Percentiles rank a stretch among this genome's conserved stretches.
phyloP scores from a whole-genome alignment of 2,113 vertebrate species.

The Eudyptes chrysolophus region DNA sequence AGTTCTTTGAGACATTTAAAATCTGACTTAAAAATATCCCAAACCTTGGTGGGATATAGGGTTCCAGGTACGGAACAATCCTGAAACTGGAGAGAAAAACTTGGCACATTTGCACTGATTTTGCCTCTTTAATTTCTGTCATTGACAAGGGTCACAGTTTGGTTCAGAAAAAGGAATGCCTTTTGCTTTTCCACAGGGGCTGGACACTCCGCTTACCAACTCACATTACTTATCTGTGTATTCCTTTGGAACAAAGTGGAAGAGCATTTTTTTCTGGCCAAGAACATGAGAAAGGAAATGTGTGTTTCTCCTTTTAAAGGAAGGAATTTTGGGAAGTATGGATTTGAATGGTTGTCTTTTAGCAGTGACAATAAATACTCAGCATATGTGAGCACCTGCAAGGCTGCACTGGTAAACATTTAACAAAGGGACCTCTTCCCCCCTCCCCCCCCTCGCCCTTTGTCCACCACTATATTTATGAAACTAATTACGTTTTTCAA shows the following conservation, averaged over 20 bases:
- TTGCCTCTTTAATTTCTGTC: background rate
- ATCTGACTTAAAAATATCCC: background rate
- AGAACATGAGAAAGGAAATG: background rate
- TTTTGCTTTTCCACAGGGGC: background rate
- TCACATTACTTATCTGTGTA: background rate
- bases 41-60: background rate
- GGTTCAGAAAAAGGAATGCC: background rate
- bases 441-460: background rate
- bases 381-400: background rate
- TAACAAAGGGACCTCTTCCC: background rate
- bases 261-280: background rate
- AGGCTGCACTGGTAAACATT: background rate
- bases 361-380: background rate
- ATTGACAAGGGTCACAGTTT: background rate
- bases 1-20: background rate
- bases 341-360: background rate
- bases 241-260: background rate
- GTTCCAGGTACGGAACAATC: background rate
- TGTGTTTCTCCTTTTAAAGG: background rate
- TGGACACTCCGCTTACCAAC: background rate
- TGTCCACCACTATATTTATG: slow-evolving; percentile 37
- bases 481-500: slow-evolving; percentile 50
- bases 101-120: background rate
- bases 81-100: background rate
- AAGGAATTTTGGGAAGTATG: background rate